Conservation (phyloP, 2,797 vertebrate species). For the Lateolabrax maculatus region DNA sequence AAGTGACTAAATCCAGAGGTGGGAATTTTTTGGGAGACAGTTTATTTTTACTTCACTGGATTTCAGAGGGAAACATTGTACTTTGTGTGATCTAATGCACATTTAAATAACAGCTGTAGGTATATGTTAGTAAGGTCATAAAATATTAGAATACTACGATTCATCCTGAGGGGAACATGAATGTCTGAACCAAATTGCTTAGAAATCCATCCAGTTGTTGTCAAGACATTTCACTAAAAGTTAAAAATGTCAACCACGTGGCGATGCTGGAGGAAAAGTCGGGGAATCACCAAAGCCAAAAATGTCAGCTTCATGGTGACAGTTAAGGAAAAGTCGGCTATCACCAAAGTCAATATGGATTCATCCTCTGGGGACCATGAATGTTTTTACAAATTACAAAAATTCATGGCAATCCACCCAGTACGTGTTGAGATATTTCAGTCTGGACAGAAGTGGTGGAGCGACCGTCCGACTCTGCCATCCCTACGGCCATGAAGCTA, state of each 20-base stretch:
- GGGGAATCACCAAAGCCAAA: too few species aligned
- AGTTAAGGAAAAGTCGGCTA: too few species aligned
- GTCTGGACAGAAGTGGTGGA: not conserved
- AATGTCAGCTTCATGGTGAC: too few species aligned
- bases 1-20: slow-evolving; percentile 3
- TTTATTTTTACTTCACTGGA: not conserved
- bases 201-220: not conserved
- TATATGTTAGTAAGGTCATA: not conserved
- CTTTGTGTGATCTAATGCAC: not conserved
- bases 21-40: not conserved
- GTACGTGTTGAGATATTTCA: not conserved
- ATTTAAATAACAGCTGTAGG: slow-evolving; percentile 4
- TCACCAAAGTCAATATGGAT: too few species aligned
- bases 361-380: not conserved
- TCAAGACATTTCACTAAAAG: too few species aligned
- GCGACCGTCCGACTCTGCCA: not conserved
- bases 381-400: not conserved
- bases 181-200: not conserved
- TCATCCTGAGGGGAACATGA: too few species aligned
- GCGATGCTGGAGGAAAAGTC: not conserved
- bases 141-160: not conserved
- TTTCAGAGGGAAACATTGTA: not conserved
- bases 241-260: not conserved
- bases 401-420: not conserved
- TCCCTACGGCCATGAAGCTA: too few species aligned